Evolutionary conservation across 2,113 vertebrate genomes (phyloP), one percentile per base, ranked within the genome.

Genomic region (Acinonyx jubatus): DNA sequence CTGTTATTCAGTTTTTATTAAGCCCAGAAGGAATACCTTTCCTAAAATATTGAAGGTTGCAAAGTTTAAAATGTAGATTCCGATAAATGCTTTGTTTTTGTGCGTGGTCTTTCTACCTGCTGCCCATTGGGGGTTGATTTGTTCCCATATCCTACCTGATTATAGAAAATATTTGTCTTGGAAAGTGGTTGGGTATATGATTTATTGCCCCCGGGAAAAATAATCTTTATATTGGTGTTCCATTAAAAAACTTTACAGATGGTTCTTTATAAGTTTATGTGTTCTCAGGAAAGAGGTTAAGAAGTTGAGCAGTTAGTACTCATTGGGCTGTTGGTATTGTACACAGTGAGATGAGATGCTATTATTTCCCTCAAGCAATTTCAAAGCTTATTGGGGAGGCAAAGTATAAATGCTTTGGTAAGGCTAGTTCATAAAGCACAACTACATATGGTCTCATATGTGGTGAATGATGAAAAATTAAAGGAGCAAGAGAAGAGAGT

Each of bases 11-110:
- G 45, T 71, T 97, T 95, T 78, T 78, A 90, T 68, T 87, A 73
- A 86, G 31, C 61, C 68, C 31, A 66, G 57, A 93, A 97, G 61
- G 93, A 94, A 96, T 97, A 69, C 11, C 29, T 78, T 76, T 81
- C 45, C 31, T 94, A 81, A 93, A 94, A 76, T 81, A 97, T 11
- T 36, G 68, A 66, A 61, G 27, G 73, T 50, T 89, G 52, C 65
- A 61, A 87, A 84, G 50, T 97, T 97, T 91, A 94, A 93, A 89
- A 73, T 82, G 95, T 76, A 92, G 63, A 84, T 96, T 88, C 65
- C 8, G 71, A 55, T n/a, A 65, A 80, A 65, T 50, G 41, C 85
- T 81, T 76, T 61, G 8, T 65, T 57, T 93, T 90, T 78, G 15
- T 76, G 38, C 1, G 4, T 5, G 9, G 12, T 52, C 23, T 9